Base-by-base conservation (phyloP, 2,797 vertebrate genomes). In the Hypotaenidia okinawae region DNA sequence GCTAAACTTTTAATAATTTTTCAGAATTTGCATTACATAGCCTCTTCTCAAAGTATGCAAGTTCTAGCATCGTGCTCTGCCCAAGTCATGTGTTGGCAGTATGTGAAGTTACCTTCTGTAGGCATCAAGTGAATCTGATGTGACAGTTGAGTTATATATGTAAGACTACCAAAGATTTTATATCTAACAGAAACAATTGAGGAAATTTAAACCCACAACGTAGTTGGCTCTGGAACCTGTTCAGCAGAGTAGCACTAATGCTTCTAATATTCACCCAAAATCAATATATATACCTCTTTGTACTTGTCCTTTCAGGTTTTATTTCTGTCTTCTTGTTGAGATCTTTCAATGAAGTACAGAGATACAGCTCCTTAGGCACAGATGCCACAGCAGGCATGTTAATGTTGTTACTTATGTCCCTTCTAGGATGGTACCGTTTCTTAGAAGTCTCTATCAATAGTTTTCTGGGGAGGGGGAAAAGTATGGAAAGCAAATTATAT, bases 321-420 rank as follows among this genome's bases (percentile, higher is more conserved):
- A 99, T 96, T 97, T 99, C 99, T 89, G 99, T 99, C 96, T 99
- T 99, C 97, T 99, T 99, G 89, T 99, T 99, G 89, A 99, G 99
- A 58, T 99, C 99, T 84, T 99, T 98, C 95, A 99, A 91, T 74
- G 99, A 99, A 45, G 99, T 98, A 94, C 98, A 99, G 93, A 99
- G 98, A 93, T 99, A 99, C 13, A 99, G 98, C 81, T 99, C 99
- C 97, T 99, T 99, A 96, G 98, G 98, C 92, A 98, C 98, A 15
- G 98, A 98, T 73, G 99, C 98, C 78, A 99, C 98, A 24, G 98
- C 98, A 97, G 99, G 99, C 99, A 99, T 99, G 97, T 95, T 98
- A 97, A 92, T 76, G 39, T 74, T 64, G 92, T 95, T 85, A 91
- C 58, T 94, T 90, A 79, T 68, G 86, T 69, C 66, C 92, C 82